Conservation (phyloP, 2,888 invertebrate species). For the Eupithecia vulgata region DNA sequence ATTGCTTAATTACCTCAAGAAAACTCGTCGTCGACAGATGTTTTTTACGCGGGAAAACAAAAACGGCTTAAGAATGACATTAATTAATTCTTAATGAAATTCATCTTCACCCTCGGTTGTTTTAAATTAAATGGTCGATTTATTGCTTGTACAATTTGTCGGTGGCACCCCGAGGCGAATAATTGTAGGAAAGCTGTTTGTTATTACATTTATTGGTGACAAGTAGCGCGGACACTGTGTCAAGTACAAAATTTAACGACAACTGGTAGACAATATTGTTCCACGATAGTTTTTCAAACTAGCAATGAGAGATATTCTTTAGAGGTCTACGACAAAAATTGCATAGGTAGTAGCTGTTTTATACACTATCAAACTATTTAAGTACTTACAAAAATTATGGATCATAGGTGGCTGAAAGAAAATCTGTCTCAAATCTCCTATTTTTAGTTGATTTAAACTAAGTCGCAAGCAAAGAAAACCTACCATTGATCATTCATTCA, state of each 20-base stretch:
- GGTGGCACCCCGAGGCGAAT: slow-evolving; percentile 60
- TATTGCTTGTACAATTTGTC: slow-evolving; percentile 83
- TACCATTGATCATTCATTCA: background rate
- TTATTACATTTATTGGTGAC: slow-evolving; percentile 78
- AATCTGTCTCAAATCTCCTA: background rate
- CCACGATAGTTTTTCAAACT: slow-evolving; percentile 45
- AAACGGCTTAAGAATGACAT: slow-evolving; percentile 83
- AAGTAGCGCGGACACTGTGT: slow-evolving; percentile 61
- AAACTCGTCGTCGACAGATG: slow-evolving; percentile 82
- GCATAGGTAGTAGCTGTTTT: background rate
- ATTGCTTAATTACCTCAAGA: slow-evolving; percentile 85
- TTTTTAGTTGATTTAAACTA: background rate
- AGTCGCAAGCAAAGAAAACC: background rate
- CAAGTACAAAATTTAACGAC: slow-evolving; percentile 53
- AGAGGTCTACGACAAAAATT: background rate
- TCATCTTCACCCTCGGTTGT: slow-evolving; percentile 82
- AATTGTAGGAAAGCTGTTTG: slow-evolving; percentile 71
- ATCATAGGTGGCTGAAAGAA: background rate
- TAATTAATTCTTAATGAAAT: slow-evolving; percentile 85
- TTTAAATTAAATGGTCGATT: slow-evolving; percentile 82
- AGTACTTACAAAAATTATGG: background rate
- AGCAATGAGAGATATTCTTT: slow-evolving; percentile 10
- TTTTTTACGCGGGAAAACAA: slow-evolving; percentile 83
- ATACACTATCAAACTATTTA: background rate
- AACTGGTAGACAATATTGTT: background rate